A percentile compares a stretch with the other conserved stretches of the same genome.
Evolutionary conservation across 2,113 vertebrate genomes (phyloP).

Genomic region (Prunella fulvescens): DNA sequence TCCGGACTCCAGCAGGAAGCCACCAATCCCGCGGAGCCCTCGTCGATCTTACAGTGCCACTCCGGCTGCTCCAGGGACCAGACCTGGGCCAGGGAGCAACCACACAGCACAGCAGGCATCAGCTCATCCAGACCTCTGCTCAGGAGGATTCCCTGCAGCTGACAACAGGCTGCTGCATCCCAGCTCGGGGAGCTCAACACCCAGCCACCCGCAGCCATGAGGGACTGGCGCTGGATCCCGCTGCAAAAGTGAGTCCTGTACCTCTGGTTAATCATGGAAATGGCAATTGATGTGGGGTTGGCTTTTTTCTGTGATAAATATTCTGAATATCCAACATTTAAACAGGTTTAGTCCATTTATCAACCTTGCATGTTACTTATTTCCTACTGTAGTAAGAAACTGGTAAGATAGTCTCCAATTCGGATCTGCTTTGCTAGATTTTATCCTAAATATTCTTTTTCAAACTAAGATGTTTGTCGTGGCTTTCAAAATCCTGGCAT

Average conservation of each 20-base stretch:
- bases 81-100: constrained; percentile 72
- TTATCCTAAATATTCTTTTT: not conserved
- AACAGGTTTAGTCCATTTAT: not conserved
- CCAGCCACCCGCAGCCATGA: constrained; percentile 43
- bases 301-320: not conserved
- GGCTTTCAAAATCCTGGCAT: not conserved
- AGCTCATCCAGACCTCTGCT: not conserved
- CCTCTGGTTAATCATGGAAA: too few relatives aligned
- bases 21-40: constrained; percentile 93
- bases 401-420: not conserved
- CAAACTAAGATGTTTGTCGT: rapidly evolving
- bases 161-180: not conserved
- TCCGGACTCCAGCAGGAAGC: constrained; percentile 96
- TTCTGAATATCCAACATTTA: not conserved
- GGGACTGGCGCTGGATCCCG: constrained; percentile 80
- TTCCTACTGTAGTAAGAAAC: not conserved
- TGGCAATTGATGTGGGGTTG: not conserved
- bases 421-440: not conserved
- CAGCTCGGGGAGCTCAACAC: not conserved
- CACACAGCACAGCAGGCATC: not conserved
- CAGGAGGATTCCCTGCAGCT: rapidly evolving
- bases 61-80: constrained; percentile 95
- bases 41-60: constrained; percentile 97
- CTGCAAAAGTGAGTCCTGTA: constrained; percentile 74
- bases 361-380: not conserved